These are phyloP conservation scores for rat (Rattus norvegicus) DNA, from an alignment of 2,113 vertebrate genomes.

Conservation along the genomic window DNA sequence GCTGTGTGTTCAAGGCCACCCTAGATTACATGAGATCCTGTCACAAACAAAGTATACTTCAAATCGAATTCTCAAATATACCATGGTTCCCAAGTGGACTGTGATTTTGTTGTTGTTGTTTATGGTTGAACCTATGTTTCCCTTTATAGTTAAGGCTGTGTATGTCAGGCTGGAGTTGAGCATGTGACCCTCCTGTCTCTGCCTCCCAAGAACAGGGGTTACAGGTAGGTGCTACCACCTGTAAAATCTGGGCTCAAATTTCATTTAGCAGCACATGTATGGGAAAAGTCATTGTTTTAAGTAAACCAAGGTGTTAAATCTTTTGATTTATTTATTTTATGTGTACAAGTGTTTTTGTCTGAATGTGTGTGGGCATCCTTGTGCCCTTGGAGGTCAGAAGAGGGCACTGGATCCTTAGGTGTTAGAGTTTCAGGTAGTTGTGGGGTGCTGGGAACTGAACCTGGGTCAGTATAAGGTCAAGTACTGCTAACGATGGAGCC, in stretches of 20 bases:
- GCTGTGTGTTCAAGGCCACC: not conserved
- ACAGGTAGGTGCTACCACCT: not conserved
- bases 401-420: not conserved
- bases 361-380: not conserved
- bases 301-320: not conserved
- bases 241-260: not conserved
- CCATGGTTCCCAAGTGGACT: not conserved
- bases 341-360: not conserved
- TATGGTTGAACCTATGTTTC: not conserved
- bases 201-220: not conserved
- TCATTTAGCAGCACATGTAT: not conserved
- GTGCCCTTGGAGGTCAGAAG: not conserved
- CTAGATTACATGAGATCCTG: not conserved
- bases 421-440: not conserved
- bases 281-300: not conserved
- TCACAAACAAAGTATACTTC: not conserved
- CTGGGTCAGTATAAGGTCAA: not conserved
- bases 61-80: not conserved
- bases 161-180: not conserved
- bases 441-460: not conserved
- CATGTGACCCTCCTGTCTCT: not conserved
- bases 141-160: not conserved
- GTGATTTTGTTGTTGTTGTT: not conserved
- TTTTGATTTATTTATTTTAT: not conserved
- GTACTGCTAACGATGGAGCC: not conserved